Percentiles rank a stretch among this genome's conserved stretches.
Evolutionary conservation across 1,140 invertebrate genomes (phyloP).

Genomic region (Drosophila willistoni): DNA sequence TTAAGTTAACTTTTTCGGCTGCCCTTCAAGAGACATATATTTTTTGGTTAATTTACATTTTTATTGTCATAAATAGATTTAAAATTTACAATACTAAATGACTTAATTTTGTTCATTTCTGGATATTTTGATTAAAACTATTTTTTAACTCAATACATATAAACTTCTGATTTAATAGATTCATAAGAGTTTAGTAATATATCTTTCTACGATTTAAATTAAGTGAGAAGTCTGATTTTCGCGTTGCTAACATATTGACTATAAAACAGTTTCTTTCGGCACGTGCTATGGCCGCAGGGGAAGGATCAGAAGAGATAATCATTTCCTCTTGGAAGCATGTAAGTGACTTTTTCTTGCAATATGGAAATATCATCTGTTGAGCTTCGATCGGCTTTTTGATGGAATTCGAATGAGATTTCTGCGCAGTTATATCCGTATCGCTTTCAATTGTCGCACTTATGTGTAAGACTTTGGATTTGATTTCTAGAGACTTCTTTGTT

Average conservation of each 20-base stretch:
- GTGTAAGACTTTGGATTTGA: background rate
- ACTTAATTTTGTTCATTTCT: no score
- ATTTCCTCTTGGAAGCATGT: background rate
- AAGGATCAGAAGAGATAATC: background rate
- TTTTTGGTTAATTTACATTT: no score
- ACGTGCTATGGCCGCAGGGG: background rate
- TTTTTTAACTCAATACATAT: background rate
- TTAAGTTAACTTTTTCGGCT: no score
- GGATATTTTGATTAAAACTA: background rate
- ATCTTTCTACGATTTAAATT: background rate
- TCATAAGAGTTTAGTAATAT: background rate
- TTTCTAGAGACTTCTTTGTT: background rate
- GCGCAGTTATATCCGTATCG: background rate
- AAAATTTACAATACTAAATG: no score
- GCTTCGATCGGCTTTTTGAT: background rate
- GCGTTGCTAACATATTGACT: background rate
- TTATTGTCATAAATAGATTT: no score
- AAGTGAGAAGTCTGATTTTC: background rate
- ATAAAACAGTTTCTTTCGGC: background rate
- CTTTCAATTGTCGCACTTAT: background rate
- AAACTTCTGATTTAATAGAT: background rate
- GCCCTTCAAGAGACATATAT: no score
- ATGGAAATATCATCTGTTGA: background rate
- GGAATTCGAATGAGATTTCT: background rate
- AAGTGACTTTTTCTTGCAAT: background rate